Percentiles rank a stretch among this genome's conserved stretches.
phyloP scores from a whole-genome alignment of 2,797 vertebrate genomes.

The Luscinia megarhynchos region DNA sequence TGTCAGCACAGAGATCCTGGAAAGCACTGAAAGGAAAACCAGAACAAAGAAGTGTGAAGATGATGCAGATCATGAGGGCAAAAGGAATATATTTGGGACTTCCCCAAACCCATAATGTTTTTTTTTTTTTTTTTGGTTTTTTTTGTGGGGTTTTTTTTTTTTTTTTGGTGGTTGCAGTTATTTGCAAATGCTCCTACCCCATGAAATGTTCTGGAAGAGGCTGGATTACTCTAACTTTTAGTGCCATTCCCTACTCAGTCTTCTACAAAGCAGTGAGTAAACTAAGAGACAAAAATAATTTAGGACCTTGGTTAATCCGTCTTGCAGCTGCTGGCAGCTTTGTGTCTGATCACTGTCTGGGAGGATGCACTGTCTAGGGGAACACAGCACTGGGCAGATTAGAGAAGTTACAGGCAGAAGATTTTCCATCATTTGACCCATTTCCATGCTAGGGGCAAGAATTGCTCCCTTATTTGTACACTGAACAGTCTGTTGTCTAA shows the following conservation, averaged over 20 bases:
- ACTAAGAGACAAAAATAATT: background rate
- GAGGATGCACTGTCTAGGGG: background rate
- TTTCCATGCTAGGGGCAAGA: background rate
- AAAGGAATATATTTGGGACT: background rate
- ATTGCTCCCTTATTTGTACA: slow-evolving; percentile 4
- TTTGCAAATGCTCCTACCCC: background rate
- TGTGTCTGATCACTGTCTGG: background rate
- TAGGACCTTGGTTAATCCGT: background rate
- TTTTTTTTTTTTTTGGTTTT: background rate
- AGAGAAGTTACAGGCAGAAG: background rate
- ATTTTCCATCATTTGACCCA: background rate
- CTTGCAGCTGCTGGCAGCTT: background rate
- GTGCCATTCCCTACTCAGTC: background rate
- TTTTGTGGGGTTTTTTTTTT: background rate
- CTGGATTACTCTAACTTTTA: background rate
- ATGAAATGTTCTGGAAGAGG: background rate
- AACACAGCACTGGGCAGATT: background rate
- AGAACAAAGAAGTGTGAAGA: background rate
- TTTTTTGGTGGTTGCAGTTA: background rate
- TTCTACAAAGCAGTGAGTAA: background rate
- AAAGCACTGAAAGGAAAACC: background rate
- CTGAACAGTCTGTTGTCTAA: background rate
- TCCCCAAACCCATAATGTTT: background rate
- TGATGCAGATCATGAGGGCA: background rate
- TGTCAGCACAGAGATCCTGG: background rate